These are phyloP conservation scores for Phlogophora meticulosa DNA, from an alignment of 2,888 invertebrate genomes.

Conservation along the genomic window DNA sequence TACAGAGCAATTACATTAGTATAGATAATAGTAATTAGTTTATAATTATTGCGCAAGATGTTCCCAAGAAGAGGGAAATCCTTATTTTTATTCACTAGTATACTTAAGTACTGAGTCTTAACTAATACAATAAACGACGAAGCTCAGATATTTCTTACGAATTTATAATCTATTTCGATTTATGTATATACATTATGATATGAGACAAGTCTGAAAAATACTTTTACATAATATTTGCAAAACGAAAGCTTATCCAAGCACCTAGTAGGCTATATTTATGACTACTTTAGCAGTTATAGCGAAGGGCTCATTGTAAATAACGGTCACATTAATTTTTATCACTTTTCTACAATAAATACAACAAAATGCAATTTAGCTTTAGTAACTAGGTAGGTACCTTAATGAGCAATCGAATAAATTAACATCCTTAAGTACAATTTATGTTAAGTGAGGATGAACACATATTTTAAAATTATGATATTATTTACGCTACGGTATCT, in stretches of 20 bases:
- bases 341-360: slow-evolving; percentile 63
- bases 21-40: slow-evolving; percentile 88
- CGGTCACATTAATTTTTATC: slow-evolving; percentile 63
- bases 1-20: slow-evolving; percentile 89
- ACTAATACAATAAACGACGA: slow-evolving; percentile 87
- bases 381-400: slow-evolving; percentile 65
- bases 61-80: slow-evolving; percentile 80
- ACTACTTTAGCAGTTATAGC: slow-evolving; percentile 69
- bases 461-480: slow-evolving; percentile 36
- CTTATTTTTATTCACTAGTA: slow-evolving; percentile 82
- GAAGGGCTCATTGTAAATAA: slow-evolving; percentile 65
- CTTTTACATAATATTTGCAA: slow-evolving; percentile 76
- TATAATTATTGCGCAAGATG: slow-evolving; percentile 90
- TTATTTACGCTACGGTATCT: slow-evolving; percentile 36
- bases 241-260: slow-evolving; percentile 83
- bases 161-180: slow-evolving; percentile 84
- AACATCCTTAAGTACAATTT: slow-evolving; percentile 64
- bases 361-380: slow-evolving; percentile 62
- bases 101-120: slow-evolving; percentile 87
- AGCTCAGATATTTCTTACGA: slow-evolving; percentile 90
- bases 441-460: slow-evolving; percentile 49
- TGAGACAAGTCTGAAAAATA: slow-evolving; percentile 84
- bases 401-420: slow-evolving; percentile 68
- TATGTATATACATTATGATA: slow-evolving; percentile 89
- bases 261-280: slow-evolving; percentile 76